Percentiles rank a stretch among this genome's conserved stretches.
phyloP scores from a whole-genome alignment of 2,113 vertebrate genomes.

The Xyliphius kryptos region DNA sequence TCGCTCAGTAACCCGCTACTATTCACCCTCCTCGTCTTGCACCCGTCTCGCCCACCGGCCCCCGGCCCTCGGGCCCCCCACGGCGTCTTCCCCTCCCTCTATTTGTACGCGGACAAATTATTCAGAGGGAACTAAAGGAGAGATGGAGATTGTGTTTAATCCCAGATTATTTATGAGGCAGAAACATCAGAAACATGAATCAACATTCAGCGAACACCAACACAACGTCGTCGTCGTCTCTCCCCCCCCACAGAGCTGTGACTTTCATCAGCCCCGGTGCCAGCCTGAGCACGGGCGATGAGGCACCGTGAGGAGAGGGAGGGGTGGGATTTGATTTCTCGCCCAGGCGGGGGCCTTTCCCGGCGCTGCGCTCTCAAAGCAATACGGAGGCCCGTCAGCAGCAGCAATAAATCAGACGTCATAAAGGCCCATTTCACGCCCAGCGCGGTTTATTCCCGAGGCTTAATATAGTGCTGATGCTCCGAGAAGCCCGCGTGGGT shows the following conservation, averaged over 20 bases:
- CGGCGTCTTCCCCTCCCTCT: too few relatives aligned
- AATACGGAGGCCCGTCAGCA: constrained; percentile 37
- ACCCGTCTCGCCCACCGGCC: too few relatives aligned
- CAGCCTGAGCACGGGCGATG: not conserved
- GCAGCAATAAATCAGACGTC: constrained; percentile 50
- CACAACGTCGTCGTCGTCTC: not conserved
- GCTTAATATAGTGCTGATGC: constrained; percentile 39
- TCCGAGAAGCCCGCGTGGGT: constrained; percentile 15
- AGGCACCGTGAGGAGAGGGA: not conserved
- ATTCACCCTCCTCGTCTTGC: too few relatives aligned
- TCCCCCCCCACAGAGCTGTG: not conserved
- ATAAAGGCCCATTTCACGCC: constrained; percentile 39
- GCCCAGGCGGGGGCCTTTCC: constrained; percentile 12
- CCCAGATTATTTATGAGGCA: constrained; percentile 31
- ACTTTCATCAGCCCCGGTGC: constrained; percentile 27
- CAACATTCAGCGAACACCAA: not conserved
- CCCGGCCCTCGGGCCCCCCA: too few relatives aligned
- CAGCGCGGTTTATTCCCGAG: constrained; percentile 26
- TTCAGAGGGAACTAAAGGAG: too few relatives aligned
- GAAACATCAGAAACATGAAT: not conserved
- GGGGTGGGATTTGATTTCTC: constrained; percentile 21
- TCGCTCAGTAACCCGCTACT: not conserved
- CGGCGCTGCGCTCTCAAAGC: constrained; percentile 24
- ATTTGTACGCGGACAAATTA: too few relatives aligned
- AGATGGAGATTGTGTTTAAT: constrained; percentile 8